A percentile compares a stretch with the other conserved stretches of the same genome.
phyloP scores from a whole-genome alignment of 1,140 invertebrate genomes.

The Agrypnia vestita region DNA sequence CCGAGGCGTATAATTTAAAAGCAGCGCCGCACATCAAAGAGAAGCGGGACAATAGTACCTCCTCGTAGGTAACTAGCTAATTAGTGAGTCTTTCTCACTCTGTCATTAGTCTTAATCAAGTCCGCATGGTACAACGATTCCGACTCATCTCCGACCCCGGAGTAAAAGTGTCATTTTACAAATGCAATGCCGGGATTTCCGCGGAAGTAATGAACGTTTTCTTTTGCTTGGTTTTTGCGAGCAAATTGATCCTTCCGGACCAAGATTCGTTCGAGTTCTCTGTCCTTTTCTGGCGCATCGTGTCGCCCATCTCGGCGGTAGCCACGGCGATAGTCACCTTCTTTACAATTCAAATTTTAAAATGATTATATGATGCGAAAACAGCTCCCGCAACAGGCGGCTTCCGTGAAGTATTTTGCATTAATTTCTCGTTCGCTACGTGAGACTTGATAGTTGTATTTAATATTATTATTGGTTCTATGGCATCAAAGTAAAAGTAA shows the following conservation, averaged over 20 bases:
- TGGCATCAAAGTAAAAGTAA: too few relatives aligned
- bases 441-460: not conserved
- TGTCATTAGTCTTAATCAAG: not conserved
- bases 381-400: conserved; percentile 24
- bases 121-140: not conserved
- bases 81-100: conserved; percentile 51
- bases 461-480: too few relatives aligned
- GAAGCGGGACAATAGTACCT: conserved; percentile 55
- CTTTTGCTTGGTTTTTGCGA: not conserved
- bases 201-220: not conserved
- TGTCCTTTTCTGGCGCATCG: conserved; percentile 7
- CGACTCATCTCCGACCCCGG: not conserved
- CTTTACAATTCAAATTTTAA: conserved; percentile 59
- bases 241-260: conserved; percentile 37
- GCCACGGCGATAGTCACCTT: conserved; percentile 48
- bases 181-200: not conserved
- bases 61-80: conserved; percentile 56
- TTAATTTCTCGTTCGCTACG: conserved; percentile 28
- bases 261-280: conserved; percentile 7
- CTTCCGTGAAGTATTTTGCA: conserved; percentile 15
- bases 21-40: conserved; percentile 55
- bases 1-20: conserved; percentile 54
- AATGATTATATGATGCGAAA: conserved; percentile 42
- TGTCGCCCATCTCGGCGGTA: conserved; percentile 28
- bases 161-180: not conserved